Conservation (phyloP, 1,140 invertebrate species). For the Cyclina sinensis region DNA sequence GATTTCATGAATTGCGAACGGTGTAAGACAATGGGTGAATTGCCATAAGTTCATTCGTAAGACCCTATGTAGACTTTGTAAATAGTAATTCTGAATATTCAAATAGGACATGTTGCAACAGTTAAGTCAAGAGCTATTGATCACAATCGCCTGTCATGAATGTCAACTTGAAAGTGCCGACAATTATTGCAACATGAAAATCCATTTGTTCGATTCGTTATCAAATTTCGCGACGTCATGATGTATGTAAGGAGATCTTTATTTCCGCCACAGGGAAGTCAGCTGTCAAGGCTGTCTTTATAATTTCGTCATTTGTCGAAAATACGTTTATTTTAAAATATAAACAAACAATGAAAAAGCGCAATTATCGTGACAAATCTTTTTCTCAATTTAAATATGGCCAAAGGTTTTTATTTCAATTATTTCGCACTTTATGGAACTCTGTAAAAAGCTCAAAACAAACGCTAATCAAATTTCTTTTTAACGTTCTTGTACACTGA, state of each 20-base stretch:
- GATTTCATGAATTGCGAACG: too few relatives aligned
- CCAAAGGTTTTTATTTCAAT: too few relatives aligned
- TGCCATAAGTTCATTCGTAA: too few relatives aligned
- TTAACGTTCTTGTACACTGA: too few relatives aligned
- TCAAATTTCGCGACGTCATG: neutral
- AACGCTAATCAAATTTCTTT: too few relatives aligned
- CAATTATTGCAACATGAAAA: constrained; percentile 10
- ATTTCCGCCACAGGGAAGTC: constrained; percentile 38
- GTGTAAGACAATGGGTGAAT: too few relatives aligned
- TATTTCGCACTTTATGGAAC: too few relatives aligned
- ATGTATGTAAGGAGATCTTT: constrained; percentile 14
- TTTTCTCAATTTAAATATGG: neutral
- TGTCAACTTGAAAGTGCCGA: constrained; percentile 18
- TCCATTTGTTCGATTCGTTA: constrained; percentile 9
- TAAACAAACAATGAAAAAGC: neutral
- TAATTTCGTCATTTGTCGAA: neutral
- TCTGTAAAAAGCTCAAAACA: too few relatives aligned
- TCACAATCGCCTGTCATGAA: neutral
- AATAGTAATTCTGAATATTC: too few relatives aligned
- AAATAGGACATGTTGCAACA: too few relatives aligned
- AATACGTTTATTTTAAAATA: neutral
- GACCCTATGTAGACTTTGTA: too few relatives aligned
- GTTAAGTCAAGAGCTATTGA: neutral
- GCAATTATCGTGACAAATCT: constrained; percentile 6
- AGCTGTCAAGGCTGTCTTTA: neutral